Percentiles rank a stretch among this genome's conserved stretches.
Evolutionary conservation across 2,888 invertebrate species (phyloP).

Genomic region (Ctenicera cuprea): DNA sequence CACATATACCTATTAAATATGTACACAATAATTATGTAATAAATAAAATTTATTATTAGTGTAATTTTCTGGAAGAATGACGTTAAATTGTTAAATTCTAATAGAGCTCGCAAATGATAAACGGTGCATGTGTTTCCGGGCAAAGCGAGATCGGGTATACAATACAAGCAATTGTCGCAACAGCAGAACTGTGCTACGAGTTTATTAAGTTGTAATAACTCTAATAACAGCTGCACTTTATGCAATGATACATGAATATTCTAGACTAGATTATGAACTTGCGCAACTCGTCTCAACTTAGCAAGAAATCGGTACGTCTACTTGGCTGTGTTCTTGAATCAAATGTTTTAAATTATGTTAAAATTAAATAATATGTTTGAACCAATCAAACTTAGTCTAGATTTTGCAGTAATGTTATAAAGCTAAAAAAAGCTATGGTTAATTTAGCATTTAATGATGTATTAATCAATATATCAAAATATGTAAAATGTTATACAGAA

Average conservation of each 20-base stretch:
- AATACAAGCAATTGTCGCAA: conserved; percentile 65
- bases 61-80: conserved; percentile 49
- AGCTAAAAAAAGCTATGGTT: too few relatives aligned
- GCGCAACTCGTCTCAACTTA: conserved; percentile 26
- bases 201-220: conserved; percentile 70
- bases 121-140: conserved; percentile 64
- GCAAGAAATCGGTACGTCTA: conserved; percentile 39
- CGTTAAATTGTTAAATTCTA: conserved; percentile 29
- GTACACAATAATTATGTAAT: not conserved
- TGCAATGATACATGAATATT: conserved; percentile 65
- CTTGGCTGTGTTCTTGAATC: not conserved
- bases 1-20: too few relatives aligned
- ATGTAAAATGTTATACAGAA: too few relatives aligned
- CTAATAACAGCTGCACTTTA: conserved; percentile 69
- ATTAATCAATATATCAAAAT: too few relatives aligned
- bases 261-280: conserved; percentile 53
- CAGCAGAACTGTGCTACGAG: conserved; percentile 56
- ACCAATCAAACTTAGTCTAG: too few relatives aligned
- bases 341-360: not conserved
- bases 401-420: too few relatives aligned
- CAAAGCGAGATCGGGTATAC: conserved; percentile 55
- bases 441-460: too few relatives aligned
- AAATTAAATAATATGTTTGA: too few relatives aligned
- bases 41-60: not conserved
- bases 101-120: conserved; percentile 55